Base-by-base conservation (phyloP, 2,113 vertebrate species). In the Mormyrus lacerda region DNA sequence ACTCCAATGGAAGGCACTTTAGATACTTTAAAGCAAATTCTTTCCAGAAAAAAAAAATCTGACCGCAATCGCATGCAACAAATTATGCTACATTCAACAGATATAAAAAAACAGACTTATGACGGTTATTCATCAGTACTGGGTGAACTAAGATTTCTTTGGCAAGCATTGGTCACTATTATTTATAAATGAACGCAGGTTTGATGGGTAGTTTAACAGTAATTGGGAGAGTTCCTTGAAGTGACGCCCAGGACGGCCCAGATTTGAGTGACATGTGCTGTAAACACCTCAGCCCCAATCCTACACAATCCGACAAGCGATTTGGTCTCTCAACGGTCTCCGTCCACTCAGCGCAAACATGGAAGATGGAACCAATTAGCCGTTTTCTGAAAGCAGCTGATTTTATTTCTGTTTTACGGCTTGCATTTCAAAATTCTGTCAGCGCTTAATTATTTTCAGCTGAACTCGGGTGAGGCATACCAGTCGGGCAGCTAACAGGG, bases 361-460 rank as follows among this genome's bases (percentile, higher is more conserved):
- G 48, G 51, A 7, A 92, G 91, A 92, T 92, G 93, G 94, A 95
- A 94, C 24, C 45, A 88, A 93, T 93, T 93, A 93, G 88, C 85
- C 15, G 6, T 87, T 15, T 53, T 58, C 89, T 91, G 92, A 88
- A 47, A 91, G 90, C 93, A 93, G 90, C 91, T 1, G 31, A 65
- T 85, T 47, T 50, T 55, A 87, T 15, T 91, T 92, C 93, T 91
- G 90, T 90, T 82, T 89, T 73, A 87, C 2, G 50, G 85, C 50
- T 51, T 55, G 50, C 79, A 73, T 85, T 87, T 55, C 69, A 89
- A n/a, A 47, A 91, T 90, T 55, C 24, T 73, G 48, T 88, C 85
- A 89, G 55, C 69, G 76, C 84, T 88, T 84, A 53, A 87, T 87
- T 50, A 87, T 53, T 87, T 87, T 87, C 85, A 89, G 35, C 73